Evolutionary conservation across 2,888 invertebrate genomes (phyloP).

Genomic region (Coecobrya sp.): DNA sequence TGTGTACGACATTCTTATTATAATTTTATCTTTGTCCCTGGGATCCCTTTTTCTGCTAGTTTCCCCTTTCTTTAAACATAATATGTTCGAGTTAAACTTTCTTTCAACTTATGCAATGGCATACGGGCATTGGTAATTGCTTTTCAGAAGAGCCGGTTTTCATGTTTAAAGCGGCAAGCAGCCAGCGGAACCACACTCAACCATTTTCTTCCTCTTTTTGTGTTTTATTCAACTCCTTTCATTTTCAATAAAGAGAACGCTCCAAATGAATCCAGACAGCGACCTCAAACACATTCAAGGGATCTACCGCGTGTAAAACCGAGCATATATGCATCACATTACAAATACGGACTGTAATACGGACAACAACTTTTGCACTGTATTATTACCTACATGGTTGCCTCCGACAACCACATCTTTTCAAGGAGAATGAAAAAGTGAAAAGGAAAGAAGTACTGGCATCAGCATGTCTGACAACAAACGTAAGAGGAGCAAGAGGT

Average conservation of each 20-base stretch:
- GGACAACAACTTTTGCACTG: background rate
- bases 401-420: background rate
- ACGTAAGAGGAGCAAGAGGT: constrained; percentile 62
- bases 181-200: constrained; percentile 49
- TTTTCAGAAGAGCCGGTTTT: constrained; percentile 60
- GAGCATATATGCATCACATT: constrained; percentile 7
- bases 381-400: constrained; percentile 6
- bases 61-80: background rate
- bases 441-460: constrained; percentile 52
- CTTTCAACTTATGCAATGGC: constrained; percentile 15
- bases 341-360: background rate
- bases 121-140: constrained; percentile 57
- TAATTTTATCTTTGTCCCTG: constrained; percentile 55
- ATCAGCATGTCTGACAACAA: constrained; percentile 52
- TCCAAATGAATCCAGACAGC: constrained; percentile 69
- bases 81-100: constrained; percentile 41
- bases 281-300: constrained; percentile 65
- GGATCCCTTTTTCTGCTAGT: constrained; percentile 35
- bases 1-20: constrained; percentile 72
- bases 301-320: constrained; percentile 29
- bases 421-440: constrained; percentile 70
- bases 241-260: constrained; percentile 71
- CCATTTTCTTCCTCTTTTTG: constrained; percentile 48
- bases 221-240: constrained; percentile 71
- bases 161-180: constrained; percentile 54